Conservation (phyloP, 1,140 invertebrate genomes). For the Camponotus pennsylvanicus region DNA sequence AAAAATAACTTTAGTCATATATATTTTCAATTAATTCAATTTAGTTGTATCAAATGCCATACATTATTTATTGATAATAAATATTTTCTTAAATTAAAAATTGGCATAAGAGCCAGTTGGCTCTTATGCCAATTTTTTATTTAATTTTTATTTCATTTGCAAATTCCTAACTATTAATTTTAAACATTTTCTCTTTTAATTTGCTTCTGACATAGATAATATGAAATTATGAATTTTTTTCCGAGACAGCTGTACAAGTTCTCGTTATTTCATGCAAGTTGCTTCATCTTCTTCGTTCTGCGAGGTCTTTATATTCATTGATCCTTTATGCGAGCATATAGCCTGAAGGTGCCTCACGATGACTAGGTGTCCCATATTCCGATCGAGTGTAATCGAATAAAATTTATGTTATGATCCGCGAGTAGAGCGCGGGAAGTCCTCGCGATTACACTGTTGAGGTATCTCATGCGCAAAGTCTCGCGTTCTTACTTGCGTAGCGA, state of each 20-base stretch:
- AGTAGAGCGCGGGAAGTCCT: slow-evolving; percentile 31
- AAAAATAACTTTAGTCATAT: not conserved
- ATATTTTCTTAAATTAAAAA: too few relatives aligned
- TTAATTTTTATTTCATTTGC: too few relatives aligned
- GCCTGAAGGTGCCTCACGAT: not conserved
- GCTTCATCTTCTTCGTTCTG: slow-evolving; percentile 26
- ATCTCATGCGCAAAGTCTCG: slow-evolving; percentile 29
- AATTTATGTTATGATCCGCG: slow-evolving; percentile 50
- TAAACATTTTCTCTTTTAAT: not conserved
- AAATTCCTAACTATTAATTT: too few relatives aligned
- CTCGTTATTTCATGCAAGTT: slow-evolving; percentile 27
- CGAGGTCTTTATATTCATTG: slow-evolving; percentile 4
- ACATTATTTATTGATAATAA: not conserved
- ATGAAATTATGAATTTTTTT: not conserved
- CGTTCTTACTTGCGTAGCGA: slow-evolving; percentile 12
- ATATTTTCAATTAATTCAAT: not conserved
- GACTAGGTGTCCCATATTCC: slow-evolving; percentile 41
- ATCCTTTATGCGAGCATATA: slow-evolving; percentile 47
- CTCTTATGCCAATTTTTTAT: too few relatives aligned
- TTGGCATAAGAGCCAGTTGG: too few relatives aligned
- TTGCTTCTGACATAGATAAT: not conserved
- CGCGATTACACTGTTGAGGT: slow-evolving; percentile 24
- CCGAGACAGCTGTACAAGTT: slow-evolving; percentile 1
- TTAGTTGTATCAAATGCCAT: not conserved
- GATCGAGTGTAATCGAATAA: slow-evolving; percentile 35